phyloP scores from a whole-genome alignment of 2,113 vertebrate species.

The Gracilinanus agilis region DNA sequence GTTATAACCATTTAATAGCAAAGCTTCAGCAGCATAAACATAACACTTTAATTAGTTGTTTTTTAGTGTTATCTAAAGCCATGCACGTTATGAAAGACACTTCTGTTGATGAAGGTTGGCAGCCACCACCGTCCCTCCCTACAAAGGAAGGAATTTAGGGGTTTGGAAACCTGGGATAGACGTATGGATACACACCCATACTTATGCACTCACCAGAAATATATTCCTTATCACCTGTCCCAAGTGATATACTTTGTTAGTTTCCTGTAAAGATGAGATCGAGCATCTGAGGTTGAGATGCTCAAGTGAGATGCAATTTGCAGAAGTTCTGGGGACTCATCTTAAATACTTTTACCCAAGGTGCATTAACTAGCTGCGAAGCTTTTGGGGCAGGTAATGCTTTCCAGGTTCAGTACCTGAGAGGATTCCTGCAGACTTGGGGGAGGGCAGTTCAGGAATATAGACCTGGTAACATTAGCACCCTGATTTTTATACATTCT shows the following conservation, averaged over 20 bases:
- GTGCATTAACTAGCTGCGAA: background rate
- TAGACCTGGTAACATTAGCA: background rate
- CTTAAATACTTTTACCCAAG: background rate
- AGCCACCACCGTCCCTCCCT: background rate
- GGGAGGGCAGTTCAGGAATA: background rate
- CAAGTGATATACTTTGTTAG: background rate
- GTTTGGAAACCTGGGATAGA: background rate
- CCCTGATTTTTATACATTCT: background rate
- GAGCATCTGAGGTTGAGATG: background rate
- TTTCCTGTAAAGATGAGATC: background rate
- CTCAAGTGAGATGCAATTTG: background rate
- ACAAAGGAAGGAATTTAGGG: background rate
- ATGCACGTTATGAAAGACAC: background rate
- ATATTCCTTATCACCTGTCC: background rate
- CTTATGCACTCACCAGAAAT: background rate
- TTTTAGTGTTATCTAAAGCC: background rate
- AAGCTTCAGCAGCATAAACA: constrained; percentile 5
- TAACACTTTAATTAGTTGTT: background rate
- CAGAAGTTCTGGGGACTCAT: background rate
- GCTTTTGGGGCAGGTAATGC: background rate
- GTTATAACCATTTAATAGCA: background rate
- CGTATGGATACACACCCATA: background rate
- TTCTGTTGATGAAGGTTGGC: constrained; percentile 18
- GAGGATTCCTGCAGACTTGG: background rate
- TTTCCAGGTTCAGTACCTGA: background rate